These are phyloP conservation scores for Hippopotamyrus pictus DNA, from an alignment of 2,797 vertebrate genomes.

Conservation along the genomic window DNA sequence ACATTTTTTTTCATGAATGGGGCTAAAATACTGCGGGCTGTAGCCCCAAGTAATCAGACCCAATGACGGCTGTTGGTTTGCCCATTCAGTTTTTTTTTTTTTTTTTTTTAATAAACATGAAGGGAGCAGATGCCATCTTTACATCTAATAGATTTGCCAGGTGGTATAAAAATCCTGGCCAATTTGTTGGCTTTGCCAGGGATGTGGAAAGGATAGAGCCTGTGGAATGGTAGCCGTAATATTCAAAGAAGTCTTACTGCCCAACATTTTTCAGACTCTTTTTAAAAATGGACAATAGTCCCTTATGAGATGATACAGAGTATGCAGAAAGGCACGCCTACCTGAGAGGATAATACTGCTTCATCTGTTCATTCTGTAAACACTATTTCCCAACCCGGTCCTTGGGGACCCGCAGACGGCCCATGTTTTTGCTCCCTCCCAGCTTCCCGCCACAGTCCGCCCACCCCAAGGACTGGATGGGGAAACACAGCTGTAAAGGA, in stretches of 20 bases:
- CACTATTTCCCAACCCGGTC: not conserved
- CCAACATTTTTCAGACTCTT: not conserved
- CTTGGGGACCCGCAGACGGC: not conserved
- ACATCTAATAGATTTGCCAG: constrained; percentile 11
- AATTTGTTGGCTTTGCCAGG: not conserved
- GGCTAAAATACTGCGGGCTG: not conserved
- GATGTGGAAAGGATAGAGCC: not conserved
- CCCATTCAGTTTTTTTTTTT: constrained; percentile 21
- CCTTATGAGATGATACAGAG: not conserved
- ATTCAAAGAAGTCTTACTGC: not conserved
- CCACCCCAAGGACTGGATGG: not conserved
- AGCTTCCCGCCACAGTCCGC: not conserved
- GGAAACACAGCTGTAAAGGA: not conserved
- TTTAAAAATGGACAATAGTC: not conserved
- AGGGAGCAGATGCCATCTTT: not conserved
- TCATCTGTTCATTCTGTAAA: not conserved
- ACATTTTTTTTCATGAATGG: not conserved
- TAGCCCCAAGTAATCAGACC: not conserved
- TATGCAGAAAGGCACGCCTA: not conserved
- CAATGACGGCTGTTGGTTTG: not conserved
- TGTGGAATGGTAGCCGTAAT: not conserved
- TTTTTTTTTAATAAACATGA: constrained; percentile 7
- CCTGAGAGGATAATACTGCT: not conserved
- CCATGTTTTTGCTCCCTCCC: not conserved
- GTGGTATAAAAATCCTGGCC: not conserved